Evolutionary conservation across 2,797 vertebrate species (phyloP).

Genomic region (Callimico goeldii): DNA sequence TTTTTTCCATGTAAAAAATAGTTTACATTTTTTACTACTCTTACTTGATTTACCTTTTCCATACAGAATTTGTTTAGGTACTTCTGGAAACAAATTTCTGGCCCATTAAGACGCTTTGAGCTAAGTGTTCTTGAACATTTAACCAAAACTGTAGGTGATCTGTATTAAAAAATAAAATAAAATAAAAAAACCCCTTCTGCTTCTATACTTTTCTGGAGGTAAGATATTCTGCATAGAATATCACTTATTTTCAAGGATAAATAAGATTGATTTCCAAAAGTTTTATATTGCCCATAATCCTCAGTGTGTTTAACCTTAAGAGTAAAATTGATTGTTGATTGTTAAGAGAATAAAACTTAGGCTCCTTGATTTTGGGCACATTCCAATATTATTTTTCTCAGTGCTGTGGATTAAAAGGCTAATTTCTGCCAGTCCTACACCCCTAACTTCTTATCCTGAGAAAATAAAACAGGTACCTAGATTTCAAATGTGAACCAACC

Average conservation of each 20-base stretch:
- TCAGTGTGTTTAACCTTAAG: not conserved
- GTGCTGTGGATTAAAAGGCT: not conserved
- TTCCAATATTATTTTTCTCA: not conserved
- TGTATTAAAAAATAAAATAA: not conserved
- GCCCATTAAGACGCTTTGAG: not conserved
- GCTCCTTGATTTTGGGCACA: not conserved
- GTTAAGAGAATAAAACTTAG: not conserved
- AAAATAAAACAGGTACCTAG: not conserved
- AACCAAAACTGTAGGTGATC: not conserved
- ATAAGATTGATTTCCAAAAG: conserved; percentile 1
- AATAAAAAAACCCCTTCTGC: not conserved
- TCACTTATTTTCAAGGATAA: not conserved
- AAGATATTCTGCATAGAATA: not conserved
- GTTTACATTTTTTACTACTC: not conserved
- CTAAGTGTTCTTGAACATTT: not conserved
- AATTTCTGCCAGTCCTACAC: not conserved
- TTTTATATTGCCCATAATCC: not conserved
- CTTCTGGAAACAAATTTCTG: not conserved
- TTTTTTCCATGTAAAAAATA: not conserved
- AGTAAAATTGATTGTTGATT: not conserved
- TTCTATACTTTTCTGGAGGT: not conserved
- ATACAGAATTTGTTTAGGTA: not conserved
- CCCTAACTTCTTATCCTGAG: not conserved
- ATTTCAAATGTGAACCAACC: not conserved
- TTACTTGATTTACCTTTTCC: not conserved